phyloP scores from a whole-genome alignment of 2,797 vertebrate species.

The Glyptemys insculpta region DNA sequence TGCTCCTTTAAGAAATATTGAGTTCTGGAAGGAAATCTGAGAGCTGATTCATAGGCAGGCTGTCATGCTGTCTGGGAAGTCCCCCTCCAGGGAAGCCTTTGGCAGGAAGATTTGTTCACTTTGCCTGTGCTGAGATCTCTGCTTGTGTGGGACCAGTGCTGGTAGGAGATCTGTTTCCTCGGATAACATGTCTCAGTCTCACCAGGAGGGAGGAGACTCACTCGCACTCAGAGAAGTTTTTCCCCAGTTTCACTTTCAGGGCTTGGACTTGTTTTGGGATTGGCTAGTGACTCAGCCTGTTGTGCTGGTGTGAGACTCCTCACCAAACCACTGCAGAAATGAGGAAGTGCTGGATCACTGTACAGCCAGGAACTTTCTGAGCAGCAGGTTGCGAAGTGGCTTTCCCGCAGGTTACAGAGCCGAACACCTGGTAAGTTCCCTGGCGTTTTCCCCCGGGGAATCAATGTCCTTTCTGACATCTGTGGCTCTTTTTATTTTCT shows the following conservation, averaged over 20 bases:
- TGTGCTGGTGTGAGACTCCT: background rate
- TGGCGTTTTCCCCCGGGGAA: background rate
- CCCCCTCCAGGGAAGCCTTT: background rate
- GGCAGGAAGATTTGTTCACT: background rate
- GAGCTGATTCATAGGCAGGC: background rate
- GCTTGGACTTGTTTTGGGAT: background rate
- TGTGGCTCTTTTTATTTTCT: background rate
- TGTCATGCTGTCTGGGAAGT: background rate
- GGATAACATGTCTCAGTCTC: background rate
- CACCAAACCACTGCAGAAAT: background rate
- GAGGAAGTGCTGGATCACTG: background rate
- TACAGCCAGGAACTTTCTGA: background rate
- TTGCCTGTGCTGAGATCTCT: background rate
- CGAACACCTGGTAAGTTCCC: background rate
- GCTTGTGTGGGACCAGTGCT: background rate
- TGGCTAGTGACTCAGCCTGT: background rate
- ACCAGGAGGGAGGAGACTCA: background rate
- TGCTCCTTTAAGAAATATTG: background rate
- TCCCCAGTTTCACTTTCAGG: background rate
- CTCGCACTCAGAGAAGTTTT: background rate
- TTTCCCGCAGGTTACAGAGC: background rate
- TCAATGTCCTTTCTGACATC: background rate
- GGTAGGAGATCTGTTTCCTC: background rate
- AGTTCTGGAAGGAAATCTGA: background rate
- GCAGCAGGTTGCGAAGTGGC: background rate